Percentiles rank a stretch among this genome's conserved stretches.
Conservation (phyloP, 2,888 invertebrate species). For the Pollenia amentaria region DNA sequence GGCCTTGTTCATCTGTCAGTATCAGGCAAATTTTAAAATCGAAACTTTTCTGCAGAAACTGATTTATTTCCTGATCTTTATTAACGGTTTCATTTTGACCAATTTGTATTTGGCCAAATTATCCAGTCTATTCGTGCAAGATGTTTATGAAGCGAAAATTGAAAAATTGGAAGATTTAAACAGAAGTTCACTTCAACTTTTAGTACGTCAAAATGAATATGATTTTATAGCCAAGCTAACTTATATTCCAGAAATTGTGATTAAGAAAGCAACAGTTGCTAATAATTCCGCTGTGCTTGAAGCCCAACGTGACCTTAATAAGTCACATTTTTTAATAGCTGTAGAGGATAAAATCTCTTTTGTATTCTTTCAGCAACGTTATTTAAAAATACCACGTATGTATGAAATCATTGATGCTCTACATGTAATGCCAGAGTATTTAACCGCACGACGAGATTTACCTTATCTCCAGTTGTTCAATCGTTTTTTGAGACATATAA, state of each 20-base stretch:
- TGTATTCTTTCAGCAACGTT: constrained; percentile 42
- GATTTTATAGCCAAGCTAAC: neutral
- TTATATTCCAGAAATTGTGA: neutral
- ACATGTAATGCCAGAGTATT: neutral
- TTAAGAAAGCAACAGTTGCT: neutral
- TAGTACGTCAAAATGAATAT: neutral
- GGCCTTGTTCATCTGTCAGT: constrained; percentile 11
- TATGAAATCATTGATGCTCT: neutral
- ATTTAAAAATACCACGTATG: constrained; percentile 35
- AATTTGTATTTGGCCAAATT: constrained; percentile 54
- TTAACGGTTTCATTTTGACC: constrained; percentile 47
- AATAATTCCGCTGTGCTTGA: fast-evolving
- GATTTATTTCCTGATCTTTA: neutral
- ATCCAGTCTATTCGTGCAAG: constrained; percentile 51
- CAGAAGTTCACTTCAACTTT: too few relatives aligned
- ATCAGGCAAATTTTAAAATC: constrained; percentile 25
- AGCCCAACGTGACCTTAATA: neutral
- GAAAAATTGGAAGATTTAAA: constrained; percentile 20
- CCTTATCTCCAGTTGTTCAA: constrained; percentile 46
- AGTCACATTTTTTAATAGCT: neutral
- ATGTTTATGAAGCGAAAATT: constrained; percentile 42
- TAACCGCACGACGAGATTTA: neutral
- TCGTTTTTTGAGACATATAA: constrained; percentile 11
- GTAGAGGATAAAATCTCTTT: constrained; percentile 31
- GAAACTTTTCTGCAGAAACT: constrained; percentile 10